These are phyloP conservation scores for Trinectes maculatus DNA, from an alignment of 2,113 vertebrate species.

Conservation along the genomic window DNA sequence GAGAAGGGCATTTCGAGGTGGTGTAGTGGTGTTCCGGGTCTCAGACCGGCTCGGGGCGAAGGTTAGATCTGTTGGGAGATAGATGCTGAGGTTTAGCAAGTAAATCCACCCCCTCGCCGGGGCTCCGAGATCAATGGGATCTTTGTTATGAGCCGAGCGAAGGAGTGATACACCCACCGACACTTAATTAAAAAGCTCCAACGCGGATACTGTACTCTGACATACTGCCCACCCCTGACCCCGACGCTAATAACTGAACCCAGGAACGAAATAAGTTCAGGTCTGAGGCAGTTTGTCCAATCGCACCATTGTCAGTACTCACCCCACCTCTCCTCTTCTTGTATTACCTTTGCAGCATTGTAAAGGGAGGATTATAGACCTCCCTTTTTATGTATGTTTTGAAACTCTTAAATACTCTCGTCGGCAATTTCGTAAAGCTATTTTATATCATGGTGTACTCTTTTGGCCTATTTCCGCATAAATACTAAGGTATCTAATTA, in stretches of 20 bases:
- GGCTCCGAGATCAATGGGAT: conserved; percentile 59
- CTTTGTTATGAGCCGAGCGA: conserved; percentile 56
- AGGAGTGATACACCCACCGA: conserved; percentile 44
- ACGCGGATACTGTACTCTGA: conserved; percentile 56
- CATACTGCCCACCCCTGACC: conserved; percentile 51
- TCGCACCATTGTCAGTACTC: conserved; percentile 54
- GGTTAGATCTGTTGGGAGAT: conserved; percentile 65
- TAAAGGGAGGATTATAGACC: conserved; percentile 48
- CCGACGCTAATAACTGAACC: conserved; percentile 36
- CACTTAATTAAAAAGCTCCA: conserved; percentile 67
- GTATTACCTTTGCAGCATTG: conserved; percentile 19
- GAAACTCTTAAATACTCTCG: conserved; percentile 34
- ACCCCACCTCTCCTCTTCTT: conserved; percentile 5
- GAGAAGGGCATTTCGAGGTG: conserved; percentile 75
- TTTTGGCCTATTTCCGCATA: conserved; percentile 37
- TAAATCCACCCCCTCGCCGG: conserved; percentile 41
- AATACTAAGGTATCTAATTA: conserved; percentile 55
- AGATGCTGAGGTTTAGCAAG: conserved; percentile 67
- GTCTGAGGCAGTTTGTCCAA: conserved; percentile 53
- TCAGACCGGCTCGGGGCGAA: conserved; percentile 47
- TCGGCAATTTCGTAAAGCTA: conserved; percentile 29
- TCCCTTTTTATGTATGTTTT: conserved; percentile 61
- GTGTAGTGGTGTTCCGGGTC: conserved; percentile 22
- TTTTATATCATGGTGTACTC: no score
- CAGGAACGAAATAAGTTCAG: conserved; percentile 39